phyloP scores from a whole-genome alignment of 2,888 invertebrate genomes.

The Lordiphosa andalusiaca region DNA sequence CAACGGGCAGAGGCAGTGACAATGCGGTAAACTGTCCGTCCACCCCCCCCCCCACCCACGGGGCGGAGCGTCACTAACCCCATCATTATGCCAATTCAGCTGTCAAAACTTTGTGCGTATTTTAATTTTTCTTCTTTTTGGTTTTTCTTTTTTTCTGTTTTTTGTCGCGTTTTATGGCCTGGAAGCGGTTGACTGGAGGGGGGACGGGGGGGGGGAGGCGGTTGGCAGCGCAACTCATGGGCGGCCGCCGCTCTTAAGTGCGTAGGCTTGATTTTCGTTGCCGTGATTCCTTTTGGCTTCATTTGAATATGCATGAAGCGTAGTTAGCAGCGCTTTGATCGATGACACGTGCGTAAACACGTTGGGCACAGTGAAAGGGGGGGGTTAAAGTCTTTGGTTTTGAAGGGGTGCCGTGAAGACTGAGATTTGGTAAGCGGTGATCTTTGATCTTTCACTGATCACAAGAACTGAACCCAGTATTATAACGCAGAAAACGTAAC shows the following conservation, averaged over 20 bases:
- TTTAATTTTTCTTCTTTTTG: constrained; percentile 61
- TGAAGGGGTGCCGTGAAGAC: too few relatives aligned
- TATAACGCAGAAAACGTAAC: too few relatives aligned
- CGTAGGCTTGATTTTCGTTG: constrained; percentile 65
- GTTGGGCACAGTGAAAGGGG: constrained; percentile 7
- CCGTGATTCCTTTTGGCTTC: constrained; percentile 50
- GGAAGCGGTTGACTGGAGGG: constrained; percentile 31
- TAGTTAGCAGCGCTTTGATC: constrained; percentile 34
- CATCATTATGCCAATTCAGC: constrained; percentile 75
- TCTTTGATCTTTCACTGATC: background rate
- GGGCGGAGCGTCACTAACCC: constrained; percentile 61
- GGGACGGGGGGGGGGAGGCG: background rate
- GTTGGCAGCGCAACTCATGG: constrained; percentile 14
- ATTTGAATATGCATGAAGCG: constrained; percentile 67
- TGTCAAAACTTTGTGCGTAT: constrained; percentile 73
- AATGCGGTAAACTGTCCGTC: constrained; percentile 31
- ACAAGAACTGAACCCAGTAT: too few relatives aligned
- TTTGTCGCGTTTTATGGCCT: constrained; percentile 64
- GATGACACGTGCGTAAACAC: constrained; percentile 58
- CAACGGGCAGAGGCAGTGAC: constrained; percentile 41
- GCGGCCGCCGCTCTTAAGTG: constrained; percentile 51
- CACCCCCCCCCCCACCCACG: background rate
- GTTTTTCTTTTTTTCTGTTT: constrained; percentile 24
- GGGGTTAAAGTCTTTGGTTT: too few relatives aligned
- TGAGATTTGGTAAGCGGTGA: too few relatives aligned